Conservation (phyloP, 2,113 vertebrate genomes). For the Pseudopodoces humilis region DNA sequence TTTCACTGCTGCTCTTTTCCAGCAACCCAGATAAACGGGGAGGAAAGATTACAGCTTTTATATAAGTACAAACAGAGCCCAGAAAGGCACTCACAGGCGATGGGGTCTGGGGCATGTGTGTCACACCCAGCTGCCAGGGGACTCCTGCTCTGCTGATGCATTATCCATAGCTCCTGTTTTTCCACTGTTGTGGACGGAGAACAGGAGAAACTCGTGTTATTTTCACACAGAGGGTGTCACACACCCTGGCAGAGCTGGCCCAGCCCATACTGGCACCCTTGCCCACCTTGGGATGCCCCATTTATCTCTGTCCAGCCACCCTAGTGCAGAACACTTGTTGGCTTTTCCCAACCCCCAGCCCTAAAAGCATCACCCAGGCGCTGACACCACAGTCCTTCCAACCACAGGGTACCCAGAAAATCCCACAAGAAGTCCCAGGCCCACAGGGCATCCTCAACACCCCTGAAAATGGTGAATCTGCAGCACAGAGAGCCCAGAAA, state of each 20-base stretch:
- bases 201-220: fast-evolving
- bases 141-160: neutral
- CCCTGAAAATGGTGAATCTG: neutral
- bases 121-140: neutral
- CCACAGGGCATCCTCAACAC: neutral
- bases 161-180: neutral
- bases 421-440: neutral
- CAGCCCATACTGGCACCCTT: neutral
- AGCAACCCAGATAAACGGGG: neutral
- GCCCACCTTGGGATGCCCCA: neutral
- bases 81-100: neutral
- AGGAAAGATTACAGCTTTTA: fast-evolving
- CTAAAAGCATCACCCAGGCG: neutral
- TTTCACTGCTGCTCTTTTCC: neutral
- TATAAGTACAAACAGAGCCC: neutral
- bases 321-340: neutral
- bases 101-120: neutral
- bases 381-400: neutral
- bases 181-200: too few species aligned
- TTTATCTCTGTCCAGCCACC: neutral
- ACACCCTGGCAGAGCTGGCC: neutral
- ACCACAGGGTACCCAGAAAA: neutral
- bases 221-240: fast-evolving
- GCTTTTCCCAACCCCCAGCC: neutral
- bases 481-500: neutral